phyloP scores from a whole-genome alignment of 2,888 invertebrate genomes.

The Silvanus unidentatus region DNA sequence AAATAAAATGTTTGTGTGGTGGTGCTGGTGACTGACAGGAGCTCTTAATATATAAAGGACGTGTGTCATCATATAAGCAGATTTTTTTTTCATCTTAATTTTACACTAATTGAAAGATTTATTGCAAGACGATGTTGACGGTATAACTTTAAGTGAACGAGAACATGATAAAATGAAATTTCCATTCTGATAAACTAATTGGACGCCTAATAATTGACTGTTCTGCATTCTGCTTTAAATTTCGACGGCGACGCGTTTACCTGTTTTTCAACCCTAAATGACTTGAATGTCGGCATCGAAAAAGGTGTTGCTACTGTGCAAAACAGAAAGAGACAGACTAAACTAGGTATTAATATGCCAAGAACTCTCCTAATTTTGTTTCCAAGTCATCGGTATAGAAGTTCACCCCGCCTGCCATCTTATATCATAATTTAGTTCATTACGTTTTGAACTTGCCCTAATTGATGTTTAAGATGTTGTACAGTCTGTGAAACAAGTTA shows the following conservation, averaged over 20 bases:
- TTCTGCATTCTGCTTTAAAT: too few species aligned
- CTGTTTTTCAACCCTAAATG: too few species aligned
- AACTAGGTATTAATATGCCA: slow-evolving; percentile 5
- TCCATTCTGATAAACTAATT: too few species aligned
- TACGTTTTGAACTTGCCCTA: slow-evolving; percentile 37
- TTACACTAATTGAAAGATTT: background rate
- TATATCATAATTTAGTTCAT: slow-evolving; percentile 38
- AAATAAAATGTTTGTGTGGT: background rate
- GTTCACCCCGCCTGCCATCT: slow-evolving; percentile 35
- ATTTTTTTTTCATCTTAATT: background rate
- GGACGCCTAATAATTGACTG: too few species aligned
- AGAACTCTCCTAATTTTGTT: slow-evolving; percentile 34
- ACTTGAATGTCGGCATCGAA: too few species aligned
- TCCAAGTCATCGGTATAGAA: slow-evolving; percentile 22
- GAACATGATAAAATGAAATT: too few species aligned
- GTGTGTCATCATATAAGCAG: slow-evolving; percentile 1
- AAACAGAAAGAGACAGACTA: too few species aligned
- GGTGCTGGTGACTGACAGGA: background rate
- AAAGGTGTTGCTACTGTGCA: too few species aligned
- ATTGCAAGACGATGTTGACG: slow-evolving; percentile 9
- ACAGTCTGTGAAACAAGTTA: slow-evolving; percentile 11
- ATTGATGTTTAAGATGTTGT: slow-evolving; percentile 40
- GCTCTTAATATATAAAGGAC: background rate
- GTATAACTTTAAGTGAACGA: too few species aligned
- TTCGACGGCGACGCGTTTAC: too few species aligned